phyloP scores from a whole-genome alignment of 2,113 vertebrate genomes.

The Himantopus leucocephalus region DNA sequence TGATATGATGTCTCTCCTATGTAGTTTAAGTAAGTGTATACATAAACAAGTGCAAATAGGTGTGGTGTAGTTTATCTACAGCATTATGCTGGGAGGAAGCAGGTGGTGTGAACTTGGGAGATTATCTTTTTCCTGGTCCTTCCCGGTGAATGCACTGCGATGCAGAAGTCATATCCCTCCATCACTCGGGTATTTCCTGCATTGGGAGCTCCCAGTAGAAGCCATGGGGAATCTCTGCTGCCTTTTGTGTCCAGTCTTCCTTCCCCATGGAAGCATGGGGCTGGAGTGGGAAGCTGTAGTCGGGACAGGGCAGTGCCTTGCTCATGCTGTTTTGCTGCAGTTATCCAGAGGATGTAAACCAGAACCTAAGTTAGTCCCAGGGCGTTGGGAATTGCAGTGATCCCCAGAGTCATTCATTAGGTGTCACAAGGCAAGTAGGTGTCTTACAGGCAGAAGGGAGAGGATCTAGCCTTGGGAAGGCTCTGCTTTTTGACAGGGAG shows the following conservation, averaged over 20 bases:
- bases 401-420: background rate
- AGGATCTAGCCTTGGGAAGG: constrained; percentile 21
- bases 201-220: background rate
- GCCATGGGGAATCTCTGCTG: background rate
- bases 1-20: background rate
- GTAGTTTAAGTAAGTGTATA: background rate
- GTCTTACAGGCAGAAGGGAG: background rate
- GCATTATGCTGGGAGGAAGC: background rate
- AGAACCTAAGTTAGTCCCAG: background rate
- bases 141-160: background rate
- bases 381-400: background rate
- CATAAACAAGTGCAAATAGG: background rate
- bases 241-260: background rate
- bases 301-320: rapidly evolving
- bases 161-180: background rate
- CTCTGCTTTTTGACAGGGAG: background rate
- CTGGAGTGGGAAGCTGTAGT: background rate
- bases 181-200: background rate
- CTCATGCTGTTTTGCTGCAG: background rate
- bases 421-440: background rate
- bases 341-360: background rate
- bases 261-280: background rate
- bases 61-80: background rate
- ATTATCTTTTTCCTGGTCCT: background rate
- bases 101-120: background rate